These are phyloP conservation scores for Onychomys arenicola DNA, from an alignment of 2,797 vertebrate genomes.

Conservation along the genomic window DNA sequence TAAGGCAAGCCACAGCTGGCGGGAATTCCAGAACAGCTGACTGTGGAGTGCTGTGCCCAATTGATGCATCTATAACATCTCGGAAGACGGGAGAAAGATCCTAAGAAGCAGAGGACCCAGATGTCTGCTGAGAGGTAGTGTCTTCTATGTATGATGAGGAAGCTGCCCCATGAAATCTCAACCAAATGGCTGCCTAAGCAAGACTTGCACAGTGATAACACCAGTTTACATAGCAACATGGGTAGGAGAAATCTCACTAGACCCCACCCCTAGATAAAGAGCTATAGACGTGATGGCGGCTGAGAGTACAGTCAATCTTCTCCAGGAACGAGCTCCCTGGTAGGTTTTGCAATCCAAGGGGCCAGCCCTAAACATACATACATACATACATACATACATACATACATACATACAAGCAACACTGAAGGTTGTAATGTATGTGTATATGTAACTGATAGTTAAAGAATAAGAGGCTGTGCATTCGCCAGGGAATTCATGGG, in stretches of 20 bases:
- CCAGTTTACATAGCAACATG: background rate
- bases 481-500: background rate
- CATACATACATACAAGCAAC: background rate
- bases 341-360: background rate
- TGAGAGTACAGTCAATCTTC: background rate
- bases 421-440: background rate
- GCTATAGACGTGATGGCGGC: background rate
- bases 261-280: background rate
- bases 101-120: background rate
- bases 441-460: background rate
- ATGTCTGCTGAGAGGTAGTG: background rate
- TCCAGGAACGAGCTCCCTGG: background rate
- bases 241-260: background rate
- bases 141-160: background rate
- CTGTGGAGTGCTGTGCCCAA: background rate
- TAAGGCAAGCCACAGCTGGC: background rate
- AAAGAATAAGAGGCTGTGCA: background rate
- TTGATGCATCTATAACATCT: too few relatives aligned
- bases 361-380: background rate
- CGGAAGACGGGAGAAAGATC: background rate
- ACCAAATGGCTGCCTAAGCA: background rate
- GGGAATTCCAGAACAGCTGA: background rate
- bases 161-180: background rate
- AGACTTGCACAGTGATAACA: background rate
- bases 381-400: background rate